Percentiles rank a stretch among this genome's conserved stretches.
phyloP scores from a whole-genome alignment of 2,113 vertebrate species.

The Lampris megalopsis region DNA sequence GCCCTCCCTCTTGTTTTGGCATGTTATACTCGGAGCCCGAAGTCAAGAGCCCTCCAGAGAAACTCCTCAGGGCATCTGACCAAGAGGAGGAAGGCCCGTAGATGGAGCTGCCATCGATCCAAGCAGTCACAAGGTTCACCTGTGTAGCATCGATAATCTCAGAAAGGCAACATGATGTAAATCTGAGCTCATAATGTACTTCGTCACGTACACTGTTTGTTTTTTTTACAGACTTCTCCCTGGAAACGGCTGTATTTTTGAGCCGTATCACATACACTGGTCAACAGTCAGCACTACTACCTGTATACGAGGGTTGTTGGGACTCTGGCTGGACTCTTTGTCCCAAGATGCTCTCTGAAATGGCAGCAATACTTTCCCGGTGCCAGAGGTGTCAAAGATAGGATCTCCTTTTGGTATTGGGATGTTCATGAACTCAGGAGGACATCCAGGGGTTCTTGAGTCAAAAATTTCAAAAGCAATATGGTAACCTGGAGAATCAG shows the following conservation, averaged over 20 bases:
- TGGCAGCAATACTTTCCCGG: conserved; percentile 84
- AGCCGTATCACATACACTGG: neutral
- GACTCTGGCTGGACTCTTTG: conserved; percentile 86
- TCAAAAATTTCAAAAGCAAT: conserved; percentile 81
- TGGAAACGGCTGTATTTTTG: neutral
- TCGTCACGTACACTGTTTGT: too few relatives aligned
- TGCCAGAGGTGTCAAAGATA: conserved; percentile 83
- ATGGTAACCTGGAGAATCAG: conserved; percentile 82
- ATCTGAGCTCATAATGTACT: too few relatives aligned
- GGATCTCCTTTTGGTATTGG: conserved; percentile 84
- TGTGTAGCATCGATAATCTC: conserved; percentile 54
- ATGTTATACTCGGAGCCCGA: conserved; percentile 75
- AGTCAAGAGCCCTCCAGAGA: conserved; percentile 84
- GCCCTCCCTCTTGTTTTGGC: conserved; percentile 70
- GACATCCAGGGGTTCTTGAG: conserved; percentile 77
- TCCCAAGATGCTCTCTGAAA: conserved; percentile 90
- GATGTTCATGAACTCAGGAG: conserved; percentile 93
- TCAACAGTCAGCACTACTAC: conserved; percentile 42
- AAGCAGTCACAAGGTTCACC: conserved; percentile 90
- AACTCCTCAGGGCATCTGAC: conserved; percentile 90
- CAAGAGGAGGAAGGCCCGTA: conserved; percentile 92
- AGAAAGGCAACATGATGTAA: neutral
- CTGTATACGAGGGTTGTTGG: conserved; percentile 91
- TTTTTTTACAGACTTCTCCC: neutral
- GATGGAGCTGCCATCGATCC: conserved; percentile 97